Base-by-base conservation (phyloP, 2,113 vertebrate genomes). In the Opisthocomus hoazin region DNA sequence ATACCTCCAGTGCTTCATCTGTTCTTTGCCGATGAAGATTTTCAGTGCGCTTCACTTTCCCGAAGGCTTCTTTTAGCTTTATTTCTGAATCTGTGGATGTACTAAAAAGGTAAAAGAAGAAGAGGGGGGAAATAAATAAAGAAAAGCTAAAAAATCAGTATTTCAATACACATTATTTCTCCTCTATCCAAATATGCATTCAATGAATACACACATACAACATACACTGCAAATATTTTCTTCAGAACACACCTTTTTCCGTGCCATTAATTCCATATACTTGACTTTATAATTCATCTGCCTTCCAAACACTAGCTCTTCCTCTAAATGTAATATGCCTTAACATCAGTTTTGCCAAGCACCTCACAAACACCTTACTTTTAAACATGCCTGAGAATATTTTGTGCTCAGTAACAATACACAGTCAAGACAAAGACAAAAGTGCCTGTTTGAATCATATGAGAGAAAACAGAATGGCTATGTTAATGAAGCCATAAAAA, bases 1-100 rank as follows among this genome's bases (percentile, higher is more conserved):
- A 80, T 98, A 98, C 98, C 98, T 98, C 89, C 64, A 87, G 4
- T 74, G 78, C 10, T 86, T 53, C 51, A 71, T 92, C 87, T n/a
- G 57, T 7, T 68, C 54, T 93, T 89, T 97, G 95, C n/a, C 96
- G 89, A 87, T 71, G 64, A 96, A 77, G 65, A 87, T 32, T 96
- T 97, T 91, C 94, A 60, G 66, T 29, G 50, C 76, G 43, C 15
- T 87, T 76, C 51, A 68, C 86, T 89, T 95, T 97, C 81, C 41
- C 84, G 78, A 81, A 76, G 77, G 79, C 51, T 53, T 96, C 93
- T 87, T 96, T 84, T 36, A 92, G 81, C 34, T 96, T 94, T 60
- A 56, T 45, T 69, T 85, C 10, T 11, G 97, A 94, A 57, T 90
- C 84, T 46, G 27, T 8, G 16, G 93, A 90, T 77, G 89, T 23